Conservation (phyloP, 2,888 invertebrate species). For the Cheilosia vulpina region DNA sequence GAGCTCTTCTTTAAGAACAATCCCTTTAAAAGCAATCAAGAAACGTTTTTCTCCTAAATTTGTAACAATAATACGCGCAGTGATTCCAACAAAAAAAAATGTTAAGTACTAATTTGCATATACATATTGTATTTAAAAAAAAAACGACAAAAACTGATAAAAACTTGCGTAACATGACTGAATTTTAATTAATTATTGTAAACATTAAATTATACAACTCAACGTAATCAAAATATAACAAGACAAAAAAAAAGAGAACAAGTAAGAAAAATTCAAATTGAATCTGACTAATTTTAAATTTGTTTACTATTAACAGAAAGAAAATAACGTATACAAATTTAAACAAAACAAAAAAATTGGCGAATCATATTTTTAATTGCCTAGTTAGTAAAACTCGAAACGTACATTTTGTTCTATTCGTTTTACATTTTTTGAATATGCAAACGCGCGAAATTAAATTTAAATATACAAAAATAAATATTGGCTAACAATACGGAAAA, state of each 20-base stretch:
- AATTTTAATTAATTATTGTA: constrained; percentile 65
- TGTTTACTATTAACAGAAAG: constrained; percentile 45
- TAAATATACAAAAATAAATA: constrained; percentile 44
- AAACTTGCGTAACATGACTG: constrained; percentile 71
- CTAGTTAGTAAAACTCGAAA: constrained; percentile 59
- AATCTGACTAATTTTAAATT: constrained; percentile 67
- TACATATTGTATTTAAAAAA: neutral
- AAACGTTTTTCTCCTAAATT: constrained; percentile 49
- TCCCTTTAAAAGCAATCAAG: constrained; percentile 68
- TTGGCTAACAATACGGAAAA: constrained; percentile 51
- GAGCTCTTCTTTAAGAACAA: constrained; percentile 41
- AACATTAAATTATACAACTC: constrained; percentile 65
- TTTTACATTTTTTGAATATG: constrained; percentile 37
- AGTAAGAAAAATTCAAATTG: constrained; percentile 36
- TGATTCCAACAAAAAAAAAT: constrained; percentile 49
- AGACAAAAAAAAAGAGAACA: constrained; percentile 12
- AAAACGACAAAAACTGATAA: constrained; percentile 26
- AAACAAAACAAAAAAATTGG: constrained; percentile 49
- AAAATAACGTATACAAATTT: constrained; percentile 35
- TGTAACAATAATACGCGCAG: constrained; percentile 62
- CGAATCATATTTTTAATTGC: constrained; percentile 48
- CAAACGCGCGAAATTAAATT: constrained; percentile 56
- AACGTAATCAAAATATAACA: constrained; percentile 68
- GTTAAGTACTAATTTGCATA: constrained; percentile 40
- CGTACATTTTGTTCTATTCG: constrained; percentile 7